phyloP scores from a whole-genome alignment of 1,140 invertebrate species.

The Ladona fulva region DNA sequence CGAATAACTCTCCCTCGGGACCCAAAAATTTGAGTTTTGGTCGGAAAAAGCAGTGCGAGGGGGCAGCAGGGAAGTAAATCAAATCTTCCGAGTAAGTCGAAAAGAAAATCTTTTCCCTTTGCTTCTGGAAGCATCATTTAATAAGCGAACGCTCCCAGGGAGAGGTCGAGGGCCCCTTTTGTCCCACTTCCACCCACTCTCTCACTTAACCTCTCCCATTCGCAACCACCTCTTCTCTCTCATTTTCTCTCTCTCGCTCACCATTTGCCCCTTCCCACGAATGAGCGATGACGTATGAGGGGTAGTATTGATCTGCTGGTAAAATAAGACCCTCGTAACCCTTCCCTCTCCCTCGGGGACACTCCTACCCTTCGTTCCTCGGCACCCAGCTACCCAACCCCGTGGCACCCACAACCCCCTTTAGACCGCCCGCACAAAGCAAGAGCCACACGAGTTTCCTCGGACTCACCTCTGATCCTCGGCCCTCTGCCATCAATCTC shows the following conservation, averaged over 20 bases:
- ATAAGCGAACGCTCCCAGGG: background rate
- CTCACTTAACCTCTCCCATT: background rate
- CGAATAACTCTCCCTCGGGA: too few relatives aligned
- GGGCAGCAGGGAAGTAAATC: background rate
- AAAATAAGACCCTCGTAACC: slow-evolving; percentile 11
- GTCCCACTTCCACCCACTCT: slow-evolving; percentile 2
- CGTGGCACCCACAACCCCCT: background rate
- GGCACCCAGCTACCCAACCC: background rate
- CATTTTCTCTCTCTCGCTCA: background rate
- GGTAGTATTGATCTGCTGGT: slow-evolving; percentile 16
- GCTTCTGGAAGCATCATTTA: slow-evolving; percentile 5
- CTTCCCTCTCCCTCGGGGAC: background rate
- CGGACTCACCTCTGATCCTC: too few relatives aligned
- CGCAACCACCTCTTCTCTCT: too few relatives aligned
- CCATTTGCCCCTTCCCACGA: background rate
- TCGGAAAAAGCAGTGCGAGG: background rate
- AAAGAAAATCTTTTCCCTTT: slow-evolving; percentile 7
- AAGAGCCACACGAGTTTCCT: too few relatives aligned
- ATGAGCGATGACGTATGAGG: slow-evolving; percentile 16
- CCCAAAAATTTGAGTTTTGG: background rate
- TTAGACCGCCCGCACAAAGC: background rate
- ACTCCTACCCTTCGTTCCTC: background rate
- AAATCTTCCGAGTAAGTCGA: background rate
- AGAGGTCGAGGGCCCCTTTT: background rate
- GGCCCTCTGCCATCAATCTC: too few relatives aligned